Conservation (phyloP, 2,888 invertebrate species). For the Cepaea hortensis region DNA sequence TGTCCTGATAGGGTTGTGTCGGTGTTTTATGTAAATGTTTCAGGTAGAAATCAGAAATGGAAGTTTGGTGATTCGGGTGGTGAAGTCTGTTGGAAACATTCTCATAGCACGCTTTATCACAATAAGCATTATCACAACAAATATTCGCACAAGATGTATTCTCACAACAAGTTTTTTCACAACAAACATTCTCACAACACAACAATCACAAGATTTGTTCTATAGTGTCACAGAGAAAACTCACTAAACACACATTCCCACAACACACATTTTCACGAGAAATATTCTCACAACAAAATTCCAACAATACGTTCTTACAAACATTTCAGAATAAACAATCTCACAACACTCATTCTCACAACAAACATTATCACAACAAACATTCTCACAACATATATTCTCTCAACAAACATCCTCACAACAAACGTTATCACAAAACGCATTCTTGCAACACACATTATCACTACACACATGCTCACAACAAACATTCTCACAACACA, state of each 20-base stretch:
- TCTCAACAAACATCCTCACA: not conserved
- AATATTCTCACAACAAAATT: not conserved
- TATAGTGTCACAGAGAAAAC: too few relatives aligned
- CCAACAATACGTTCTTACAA: not conserved
- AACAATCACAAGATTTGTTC: too few relatives aligned
- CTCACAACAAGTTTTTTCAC: too few relatives aligned
- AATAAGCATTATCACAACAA: not conserved
- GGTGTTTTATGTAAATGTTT: too few relatives aligned
- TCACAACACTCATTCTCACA: not conserved
- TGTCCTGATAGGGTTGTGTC: too few relatives aligned
- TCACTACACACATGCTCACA: not conserved
- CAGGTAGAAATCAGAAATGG: too few relatives aligned
- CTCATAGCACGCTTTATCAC: not conserved
- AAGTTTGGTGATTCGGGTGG: too few relatives aligned
- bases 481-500: too few relatives aligned
- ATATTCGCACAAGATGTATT: not conserved
- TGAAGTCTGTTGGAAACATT: not conserved
- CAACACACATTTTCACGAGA: too few relatives aligned
- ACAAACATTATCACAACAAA: not conserved
- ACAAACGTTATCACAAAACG: too few relatives aligned
- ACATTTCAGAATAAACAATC: not conserved
- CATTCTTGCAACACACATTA: not conserved
- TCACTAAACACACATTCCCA: too few relatives aligned
- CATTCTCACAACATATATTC: not conserved
- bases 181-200: too few relatives aligned